Evolutionary conservation across 2,888 invertebrate species (phyloP).

Genomic region (Melanotus villosus): DNA sequence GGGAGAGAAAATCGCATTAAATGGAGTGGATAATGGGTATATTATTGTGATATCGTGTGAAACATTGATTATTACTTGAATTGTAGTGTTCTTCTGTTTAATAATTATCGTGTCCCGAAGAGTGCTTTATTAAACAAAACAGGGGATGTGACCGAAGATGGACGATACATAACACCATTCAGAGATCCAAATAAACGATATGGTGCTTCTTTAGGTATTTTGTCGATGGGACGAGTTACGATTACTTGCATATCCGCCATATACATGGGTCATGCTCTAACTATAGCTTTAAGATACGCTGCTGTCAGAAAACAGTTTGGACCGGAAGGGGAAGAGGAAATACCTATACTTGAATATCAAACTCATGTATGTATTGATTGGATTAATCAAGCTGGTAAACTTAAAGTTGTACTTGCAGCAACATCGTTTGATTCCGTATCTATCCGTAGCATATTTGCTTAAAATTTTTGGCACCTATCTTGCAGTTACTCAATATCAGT

Average conservation of each 20-base stretch:
- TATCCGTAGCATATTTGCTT: slow-evolving; percentile 75
- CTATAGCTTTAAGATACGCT: slow-evolving; percentile 90
- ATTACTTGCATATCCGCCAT: slow-evolving; percentile 75
- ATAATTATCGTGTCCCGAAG: slow-evolving; percentile 85
- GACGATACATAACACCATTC: slow-evolving; percentile 84
- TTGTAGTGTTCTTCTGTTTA: slow-evolving; percentile 79
- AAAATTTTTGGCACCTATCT: slow-evolving; percentile 75
- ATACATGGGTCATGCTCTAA: slow-evolving; percentile 80
- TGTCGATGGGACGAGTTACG: slow-evolving; percentile 86
- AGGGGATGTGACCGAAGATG: slow-evolving; percentile 88
- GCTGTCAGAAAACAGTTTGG: slow-evolving; percentile 92
- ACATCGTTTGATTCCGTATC: slow-evolving; percentile 79
- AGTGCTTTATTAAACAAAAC: slow-evolving; percentile 86
- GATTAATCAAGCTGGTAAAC: too few relatives aligned
- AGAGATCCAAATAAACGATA: slow-evolving; percentile 86
- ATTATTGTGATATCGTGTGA: neutral
- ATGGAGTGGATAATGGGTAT: slow-evolving; percentile 95
- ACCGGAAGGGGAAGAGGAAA: slow-evolving; percentile 79
- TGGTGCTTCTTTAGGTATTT: slow-evolving; percentile 71
- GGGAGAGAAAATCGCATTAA: slow-evolving; percentile 92
- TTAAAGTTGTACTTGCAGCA: slow-evolving; percentile 70
- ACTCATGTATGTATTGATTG: slow-evolving; percentile 82
- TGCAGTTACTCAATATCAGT: slow-evolving; percentile 55
- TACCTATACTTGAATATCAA: slow-evolving; percentile 93
- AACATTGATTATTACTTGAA: too few relatives aligned